Evolutionary conservation across 2,113 vertebrate genomes (phyloP).

Genomic region (Archilochus colubris): DNA sequence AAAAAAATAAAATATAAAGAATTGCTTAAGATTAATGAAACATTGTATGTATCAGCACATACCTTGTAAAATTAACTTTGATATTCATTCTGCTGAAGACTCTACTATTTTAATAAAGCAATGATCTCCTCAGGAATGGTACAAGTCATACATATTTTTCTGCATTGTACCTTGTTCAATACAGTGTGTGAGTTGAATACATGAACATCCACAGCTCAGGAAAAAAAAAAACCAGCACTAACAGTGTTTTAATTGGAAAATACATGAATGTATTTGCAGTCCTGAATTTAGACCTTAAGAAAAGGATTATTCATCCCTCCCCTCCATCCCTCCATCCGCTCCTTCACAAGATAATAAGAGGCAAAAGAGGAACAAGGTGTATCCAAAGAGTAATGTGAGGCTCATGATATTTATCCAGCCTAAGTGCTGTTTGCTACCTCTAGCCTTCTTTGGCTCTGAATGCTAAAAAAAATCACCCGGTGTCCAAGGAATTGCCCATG

Average conservation of each 20-base stretch:
- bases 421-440: background rate
- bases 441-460: background rate
- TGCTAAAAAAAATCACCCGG: background rate
- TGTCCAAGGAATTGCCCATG: background rate
- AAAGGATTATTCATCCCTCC: background rate
- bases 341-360: fast-evolving
- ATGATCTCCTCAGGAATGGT: background rate
- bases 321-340: background rate
- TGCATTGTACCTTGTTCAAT: background rate
- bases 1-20: constrained; percentile 27
- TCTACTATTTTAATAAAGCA: constrained; percentile 16
- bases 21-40: constrained; percentile 36
- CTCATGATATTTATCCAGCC: background rate
- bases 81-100: constrained; percentile 8
- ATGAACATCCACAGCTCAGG: background rate
- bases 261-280: background rate
- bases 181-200: background rate
- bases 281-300: background rate
- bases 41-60: background rate
- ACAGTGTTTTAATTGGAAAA: background rate
- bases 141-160: background rate
- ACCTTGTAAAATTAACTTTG: constrained; percentile 22
- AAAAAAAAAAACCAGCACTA: background rate
- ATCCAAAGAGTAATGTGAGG: background rate
- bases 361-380: background rate